Evolutionary conservation across 1,140 invertebrate species (phyloP).

Genomic region (Drosophila quadrilineata): DNA sequence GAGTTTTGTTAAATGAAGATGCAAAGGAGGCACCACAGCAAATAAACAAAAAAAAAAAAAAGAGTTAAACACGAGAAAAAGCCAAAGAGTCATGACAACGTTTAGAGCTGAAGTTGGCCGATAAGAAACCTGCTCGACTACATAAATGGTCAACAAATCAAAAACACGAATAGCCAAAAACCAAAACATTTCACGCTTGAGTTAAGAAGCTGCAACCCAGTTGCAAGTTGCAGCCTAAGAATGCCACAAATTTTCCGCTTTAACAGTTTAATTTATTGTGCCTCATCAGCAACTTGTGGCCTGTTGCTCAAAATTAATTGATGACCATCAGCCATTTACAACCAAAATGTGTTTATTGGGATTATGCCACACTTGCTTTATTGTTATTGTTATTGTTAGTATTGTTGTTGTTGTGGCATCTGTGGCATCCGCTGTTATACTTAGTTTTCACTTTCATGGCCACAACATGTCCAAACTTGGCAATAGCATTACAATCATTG

Average conservation of each 20-base stretch:
- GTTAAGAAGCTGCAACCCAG: conserved; percentile 24
- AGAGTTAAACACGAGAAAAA: too few species aligned
- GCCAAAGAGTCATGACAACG: conserved; percentile 60
- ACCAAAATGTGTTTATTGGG: not conserved
- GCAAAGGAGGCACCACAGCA: conserved; percentile 51
- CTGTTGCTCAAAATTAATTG: conserved; percentile 6
- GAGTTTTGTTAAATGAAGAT: conserved; percentile 65
- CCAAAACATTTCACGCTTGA: not conserved
- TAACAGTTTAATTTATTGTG: not conserved
- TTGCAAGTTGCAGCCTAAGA: conserved; percentile 1
- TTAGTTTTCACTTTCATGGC: conserved; percentile 65
- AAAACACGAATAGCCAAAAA: not conserved
- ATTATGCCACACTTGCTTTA: conserved; percentile 6
- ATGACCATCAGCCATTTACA: conserved; percentile 14
- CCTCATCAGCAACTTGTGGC: conserved; percentile 21
- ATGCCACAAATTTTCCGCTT: too few species aligned
- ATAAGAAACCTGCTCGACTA: conserved; percentile 60
- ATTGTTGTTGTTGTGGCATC: conserved; percentile 37
- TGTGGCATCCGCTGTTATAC: conserved; percentile 51
- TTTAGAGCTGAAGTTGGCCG: conserved; percentile 37
- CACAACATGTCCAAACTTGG: conserved; percentile 32
- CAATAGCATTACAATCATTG: conserved; percentile 58
- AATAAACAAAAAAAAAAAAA: too few species aligned
- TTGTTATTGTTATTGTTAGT: conserved; percentile 29
- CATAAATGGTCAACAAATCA: conserved; percentile 45